These are phyloP conservation scores for Apostichopus japonicus DNA, from an alignment of 35 echinoderm and acorn worm genomes.

Conservation along the genomic window DNA sequence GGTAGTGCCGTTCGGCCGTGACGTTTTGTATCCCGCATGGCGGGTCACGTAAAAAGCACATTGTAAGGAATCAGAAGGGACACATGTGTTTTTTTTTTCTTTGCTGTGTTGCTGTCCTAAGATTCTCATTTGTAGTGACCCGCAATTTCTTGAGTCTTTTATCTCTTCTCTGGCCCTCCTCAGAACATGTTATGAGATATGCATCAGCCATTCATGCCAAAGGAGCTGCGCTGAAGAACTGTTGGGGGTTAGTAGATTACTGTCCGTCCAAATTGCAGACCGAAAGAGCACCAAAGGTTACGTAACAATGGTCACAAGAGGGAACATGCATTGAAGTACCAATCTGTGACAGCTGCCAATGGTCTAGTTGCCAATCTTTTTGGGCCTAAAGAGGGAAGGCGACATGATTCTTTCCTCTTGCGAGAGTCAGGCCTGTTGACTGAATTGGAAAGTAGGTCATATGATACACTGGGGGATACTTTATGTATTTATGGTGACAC, in stretches of 20 bases:
- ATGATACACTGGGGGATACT: not conserved
- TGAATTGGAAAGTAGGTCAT: slow-evolving; percentile 43
- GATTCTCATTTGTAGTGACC: too few relatives aligned
- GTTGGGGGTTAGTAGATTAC: slow-evolving; percentile 89
- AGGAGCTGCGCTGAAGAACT: slow-evolving; percentile 75
- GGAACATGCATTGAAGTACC: slow-evolving; percentile 76
- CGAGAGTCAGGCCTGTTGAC: slow-evolving; percentile 56
- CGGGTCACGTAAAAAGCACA: too few relatives aligned
- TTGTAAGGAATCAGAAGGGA: too few relatives aligned
- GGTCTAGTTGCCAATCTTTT: slow-evolving; percentile 70
- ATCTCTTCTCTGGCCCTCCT: slow-evolving; percentile 54
- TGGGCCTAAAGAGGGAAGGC: slow-evolving; percentile 69
- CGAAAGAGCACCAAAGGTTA: slow-evolving; percentile 43
- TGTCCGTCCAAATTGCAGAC: slow-evolving; percentile 70
- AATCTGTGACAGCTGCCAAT: slow-evolving; percentile 68
- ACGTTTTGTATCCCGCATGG: too few relatives aligned
- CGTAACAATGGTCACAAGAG: slow-evolving; percentile 81
- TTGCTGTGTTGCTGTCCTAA: too few relatives aligned
- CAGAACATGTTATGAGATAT: slow-evolving; percentile 45
- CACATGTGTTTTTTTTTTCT: too few relatives aligned
- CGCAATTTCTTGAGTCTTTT: too few relatives aligned
- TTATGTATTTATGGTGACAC: slow-evolving; percentile 71
- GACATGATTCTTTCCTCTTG: slow-evolving; percentile 68
- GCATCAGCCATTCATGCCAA: slow-evolving; percentile 60
- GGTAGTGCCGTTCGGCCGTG: too few relatives aligned